Evolutionary conservation across 2,113 vertebrate species (phyloP).

Genomic region (Lichenostomus cassidix): DNA sequence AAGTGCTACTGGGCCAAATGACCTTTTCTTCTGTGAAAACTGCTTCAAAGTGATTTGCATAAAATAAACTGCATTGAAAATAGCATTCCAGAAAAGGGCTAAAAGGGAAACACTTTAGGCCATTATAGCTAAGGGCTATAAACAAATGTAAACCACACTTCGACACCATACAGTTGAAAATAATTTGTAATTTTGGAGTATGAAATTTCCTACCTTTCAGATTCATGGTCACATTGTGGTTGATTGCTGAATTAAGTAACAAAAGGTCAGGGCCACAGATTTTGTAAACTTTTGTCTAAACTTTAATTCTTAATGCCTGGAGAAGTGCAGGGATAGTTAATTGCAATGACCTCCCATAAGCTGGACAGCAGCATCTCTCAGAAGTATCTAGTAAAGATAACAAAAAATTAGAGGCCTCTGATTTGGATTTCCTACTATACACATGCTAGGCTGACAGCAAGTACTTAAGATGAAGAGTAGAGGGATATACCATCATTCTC

Average conservation of each 20-base stretch:
- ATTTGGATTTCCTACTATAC: background rate
- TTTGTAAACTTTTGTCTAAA: background rate
- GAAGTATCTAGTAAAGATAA: background rate
- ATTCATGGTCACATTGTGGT: background rate
- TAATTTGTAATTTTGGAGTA: background rate
- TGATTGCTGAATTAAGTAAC: background rate
- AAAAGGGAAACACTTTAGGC: background rate
- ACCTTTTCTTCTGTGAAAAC: constrained; percentile 50
- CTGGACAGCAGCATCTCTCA: background rate
- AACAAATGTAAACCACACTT: background rate
- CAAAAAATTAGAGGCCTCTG: background rate
- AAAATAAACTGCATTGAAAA: background rate
- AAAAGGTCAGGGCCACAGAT: background rate
- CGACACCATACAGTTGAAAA: background rate
- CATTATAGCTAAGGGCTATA: background rate
- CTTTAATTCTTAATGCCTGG: background rate
- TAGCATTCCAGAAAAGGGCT: background rate
- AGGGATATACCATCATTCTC: background rate
- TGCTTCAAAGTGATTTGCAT: background rate
- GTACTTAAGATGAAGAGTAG: background rate
- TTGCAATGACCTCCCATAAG: background rate
- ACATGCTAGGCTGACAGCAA: background rate
- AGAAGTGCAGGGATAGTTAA: background rate
- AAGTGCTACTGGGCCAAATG: constrained; percentile 16
- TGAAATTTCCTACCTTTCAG: background rate